Percentiles rank a stretch among this genome's conserved stretches.
These are phyloP conservation scores for Nomada flava DNA, from an alignment of 2,888 invertebrate genomes.

Conservation along the genomic window DNA sequence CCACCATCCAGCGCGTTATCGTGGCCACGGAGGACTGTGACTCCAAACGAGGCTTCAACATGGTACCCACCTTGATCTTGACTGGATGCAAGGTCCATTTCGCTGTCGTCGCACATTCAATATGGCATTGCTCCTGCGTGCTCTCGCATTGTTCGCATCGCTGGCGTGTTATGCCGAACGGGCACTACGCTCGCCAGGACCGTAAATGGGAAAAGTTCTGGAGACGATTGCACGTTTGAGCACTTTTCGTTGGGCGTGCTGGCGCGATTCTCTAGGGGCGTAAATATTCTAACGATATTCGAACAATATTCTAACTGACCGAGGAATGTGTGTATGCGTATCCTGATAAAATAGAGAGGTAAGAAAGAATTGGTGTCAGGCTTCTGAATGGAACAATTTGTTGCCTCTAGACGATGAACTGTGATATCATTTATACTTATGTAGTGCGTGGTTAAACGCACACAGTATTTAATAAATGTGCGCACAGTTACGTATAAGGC, in stretches of 20 bases:
- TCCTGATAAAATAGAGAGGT: no score
- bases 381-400: no score
- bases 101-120: constrained; percentile 57
- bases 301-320: no score
- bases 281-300: no score
- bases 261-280: no score
- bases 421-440: no score
- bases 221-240: no score
- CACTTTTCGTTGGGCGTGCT: no score
- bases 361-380: no score
- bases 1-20: constrained; percentile 46
- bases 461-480: background rate
- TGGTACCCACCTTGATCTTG: constrained; percentile 77
- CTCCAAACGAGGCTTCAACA: constrained; percentile 53
- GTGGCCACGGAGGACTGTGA: constrained; percentile 54
- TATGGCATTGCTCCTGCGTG: constrained; percentile 42
- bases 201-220: background rate
- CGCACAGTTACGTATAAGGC: no score
- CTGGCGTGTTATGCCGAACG: background rate
- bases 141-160: constrained; percentile 28
- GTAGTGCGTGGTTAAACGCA: background rate
- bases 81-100: constrained; percentile 74
- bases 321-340: no score
- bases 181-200: background rate
- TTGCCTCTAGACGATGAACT: no score